Conservation (phyloP, 2,113 vertebrate species). For the Conger conger region DNA sequence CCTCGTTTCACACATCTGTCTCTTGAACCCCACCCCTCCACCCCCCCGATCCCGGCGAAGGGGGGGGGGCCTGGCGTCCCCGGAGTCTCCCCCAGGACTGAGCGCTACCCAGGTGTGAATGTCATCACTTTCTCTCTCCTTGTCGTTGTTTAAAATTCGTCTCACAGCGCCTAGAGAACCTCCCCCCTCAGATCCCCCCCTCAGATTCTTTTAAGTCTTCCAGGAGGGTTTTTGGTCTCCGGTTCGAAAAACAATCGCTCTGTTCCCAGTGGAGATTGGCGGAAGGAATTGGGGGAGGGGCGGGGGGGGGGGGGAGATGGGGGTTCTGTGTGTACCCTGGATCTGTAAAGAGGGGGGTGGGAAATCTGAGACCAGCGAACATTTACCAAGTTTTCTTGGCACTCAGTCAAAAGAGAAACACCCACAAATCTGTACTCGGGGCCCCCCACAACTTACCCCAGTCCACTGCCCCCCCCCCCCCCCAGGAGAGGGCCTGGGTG, state of each 20-base stretch:
- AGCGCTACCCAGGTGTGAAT: slow-evolving; percentile 79
- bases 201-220: slow-evolving; percentile 80
- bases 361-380: slow-evolving; percentile 84
- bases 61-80: slow-evolving; percentile 78
- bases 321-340: slow-evolving; percentile 25
- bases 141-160: slow-evolving; percentile 68
- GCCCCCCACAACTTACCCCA: slow-evolving; percentile 64
- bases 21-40: slow-evolving; percentile 66
- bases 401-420: slow-evolving; percentile 73
- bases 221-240: slow-evolving; percentile 82
- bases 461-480: too few relatives aligned
- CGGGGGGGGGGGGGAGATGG: slow-evolving; percentile 26
- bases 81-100: slow-evolving; percentile 61
- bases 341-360: slow-evolving; percentile 50
- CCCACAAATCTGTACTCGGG: slow-evolving; percentile 82
- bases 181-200: slow-evolving; percentile 74
- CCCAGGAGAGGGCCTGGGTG: slow-evolving; percentile 70
- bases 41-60: slow-evolving; percentile 76
- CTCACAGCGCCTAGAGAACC: slow-evolving; percentile 79
- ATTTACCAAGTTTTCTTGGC: slow-evolving; percentile 83
- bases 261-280: slow-evolving; percentile 79
- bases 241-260: slow-evolving; percentile 77
- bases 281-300: slow-evolving; percentile 64
- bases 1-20: too few relatives aligned
- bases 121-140: slow-evolving; percentile 56